A percentile compares a stretch with the other conserved stretches of the same genome.
phyloP scores from a whole-genome alignment of 2,888 invertebrate species.

The Urechis unicinctus region DNA sequence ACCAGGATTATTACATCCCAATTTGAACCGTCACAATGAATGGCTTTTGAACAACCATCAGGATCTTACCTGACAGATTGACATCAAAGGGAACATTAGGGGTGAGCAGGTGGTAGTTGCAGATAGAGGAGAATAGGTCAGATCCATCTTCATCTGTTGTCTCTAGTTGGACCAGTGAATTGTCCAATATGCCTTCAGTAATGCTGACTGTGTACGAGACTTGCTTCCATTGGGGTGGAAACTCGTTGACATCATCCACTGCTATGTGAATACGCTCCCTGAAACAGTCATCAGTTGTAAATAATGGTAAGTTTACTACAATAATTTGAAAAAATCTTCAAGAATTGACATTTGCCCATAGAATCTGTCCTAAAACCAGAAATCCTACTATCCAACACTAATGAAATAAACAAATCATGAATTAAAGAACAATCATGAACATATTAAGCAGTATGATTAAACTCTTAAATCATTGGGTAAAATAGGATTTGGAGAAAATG shows the following conservation, averaged over 20 bases:
- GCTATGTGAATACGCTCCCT: slow-evolving; percentile 56
- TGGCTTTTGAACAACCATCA: background rate
- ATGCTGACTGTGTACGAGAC: slow-evolving; percentile 83
- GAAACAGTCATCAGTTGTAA: background rate
- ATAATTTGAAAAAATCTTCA: background rate
- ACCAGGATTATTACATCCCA: background rate
- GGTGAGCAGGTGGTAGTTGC: slow-evolving; percentile 93
- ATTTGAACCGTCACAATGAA: background rate
- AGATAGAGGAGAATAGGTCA: slow-evolving; percentile 89
- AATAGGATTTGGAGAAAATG: too few relatives aligned
- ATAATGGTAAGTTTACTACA: background rate
- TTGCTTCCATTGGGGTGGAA: slow-evolving; percentile 83
- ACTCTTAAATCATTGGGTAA: too few relatives aligned
- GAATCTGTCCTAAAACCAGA: too few relatives aligned
- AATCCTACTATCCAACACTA: too few relatives aligned
- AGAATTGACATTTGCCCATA: too few relatives aligned
- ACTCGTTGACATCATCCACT: slow-evolving; percentile 93
- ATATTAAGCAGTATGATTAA: too few relatives aligned
- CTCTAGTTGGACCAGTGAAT: slow-evolving; percentile 82
- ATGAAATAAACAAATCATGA: too few relatives aligned
- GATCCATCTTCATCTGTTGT: slow-evolving; percentile 92
- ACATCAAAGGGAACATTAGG: slow-evolving; percentile 85
- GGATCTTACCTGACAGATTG: slow-evolving; percentile 73
- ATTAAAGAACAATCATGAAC: too few relatives aligned
- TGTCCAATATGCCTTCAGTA: slow-evolving; percentile 69